A percentile compares a stretch with the other conserved stretches of the same genome.
Evolutionary conservation across 2,113 vertebrate genomes (phyloP).

Genomic region (Recurvirostra avosetta): DNA sequence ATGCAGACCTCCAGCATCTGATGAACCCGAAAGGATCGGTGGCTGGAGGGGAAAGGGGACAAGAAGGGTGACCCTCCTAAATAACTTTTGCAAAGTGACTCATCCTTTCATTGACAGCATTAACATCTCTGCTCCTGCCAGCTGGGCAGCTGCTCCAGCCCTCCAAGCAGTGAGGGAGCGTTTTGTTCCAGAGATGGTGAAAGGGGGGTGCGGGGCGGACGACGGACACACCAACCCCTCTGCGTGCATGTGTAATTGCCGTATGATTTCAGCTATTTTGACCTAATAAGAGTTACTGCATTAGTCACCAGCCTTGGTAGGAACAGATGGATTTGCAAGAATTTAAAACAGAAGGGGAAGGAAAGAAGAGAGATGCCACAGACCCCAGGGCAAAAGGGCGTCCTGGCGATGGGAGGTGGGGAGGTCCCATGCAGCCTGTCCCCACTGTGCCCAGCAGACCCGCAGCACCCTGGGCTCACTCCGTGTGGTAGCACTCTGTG

Average conservation of each 20-base stretch:
- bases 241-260: constrained; percentile 49
- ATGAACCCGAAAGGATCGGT: background rate
- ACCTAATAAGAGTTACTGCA: constrained; percentile 40
- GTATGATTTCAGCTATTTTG: constrained; percentile 71
- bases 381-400: background rate
- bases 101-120: constrained; percentile 66
- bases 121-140: constrained; percentile 64
- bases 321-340: constrained; percentile 19
- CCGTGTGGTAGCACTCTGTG: background rate
- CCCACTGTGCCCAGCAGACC: background rate
- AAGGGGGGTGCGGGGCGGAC: background rate
- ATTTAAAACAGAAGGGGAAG: constrained; percentile 1
- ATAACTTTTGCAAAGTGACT: constrained; percentile 64
- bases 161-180: constrained; percentile 65
- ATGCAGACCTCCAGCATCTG: constrained; percentile 1
- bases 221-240: background rate
- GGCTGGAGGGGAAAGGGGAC: background rate
- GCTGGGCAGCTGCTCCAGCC: constrained; percentile 73
- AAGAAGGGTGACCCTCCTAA: constrained; percentile 19
- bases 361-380: background rate
- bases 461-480: background rate
- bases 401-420: background rate
- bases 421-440: background rate
- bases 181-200: constrained; percentile 69
- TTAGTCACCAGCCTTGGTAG: constrained; percentile 63